These are phyloP conservation scores for Drosophila persimilis DNA, from an alignment of 1,140 invertebrate species.

Conservation along the genomic window DNA sequence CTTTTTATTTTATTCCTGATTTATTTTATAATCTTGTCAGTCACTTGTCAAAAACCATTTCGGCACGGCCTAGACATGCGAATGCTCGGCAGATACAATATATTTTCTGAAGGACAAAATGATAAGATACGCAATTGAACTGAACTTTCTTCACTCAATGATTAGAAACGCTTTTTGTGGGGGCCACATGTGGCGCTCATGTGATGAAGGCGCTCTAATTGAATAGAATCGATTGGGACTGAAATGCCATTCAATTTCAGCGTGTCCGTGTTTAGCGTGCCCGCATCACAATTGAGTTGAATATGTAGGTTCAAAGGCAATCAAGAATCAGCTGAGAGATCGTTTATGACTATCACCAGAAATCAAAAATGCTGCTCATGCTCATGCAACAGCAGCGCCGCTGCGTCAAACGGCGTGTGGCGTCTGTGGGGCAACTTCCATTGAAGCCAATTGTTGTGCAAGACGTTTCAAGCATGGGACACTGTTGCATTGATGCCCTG, in stretches of 20 bases:
- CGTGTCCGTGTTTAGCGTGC: slow-evolving; percentile 7
- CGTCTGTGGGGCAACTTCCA: slow-evolving; percentile 56
- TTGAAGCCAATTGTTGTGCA: slow-evolving; percentile 54
- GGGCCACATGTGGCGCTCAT: slow-evolving; percentile 51
- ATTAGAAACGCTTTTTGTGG: slow-evolving; percentile 43
- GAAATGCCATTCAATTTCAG: slow-evolving; percentile 51
- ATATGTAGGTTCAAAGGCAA: slow-evolving; percentile 1
- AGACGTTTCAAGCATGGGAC: not conserved
- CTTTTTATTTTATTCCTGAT: not conserved
- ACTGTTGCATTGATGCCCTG: not conserved
- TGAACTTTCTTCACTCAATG: slow-evolving; percentile 65
- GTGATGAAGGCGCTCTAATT: slow-evolving; percentile 42
- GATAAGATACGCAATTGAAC: slow-evolving; percentile 77
- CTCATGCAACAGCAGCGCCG: slow-evolving; percentile 3
- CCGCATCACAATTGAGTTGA: slow-evolving; percentile 23
- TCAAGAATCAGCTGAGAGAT: slow-evolving; percentile 37
- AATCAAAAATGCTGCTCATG: slow-evolving; percentile 32
- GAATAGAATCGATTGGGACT: slow-evolving; percentile 31
- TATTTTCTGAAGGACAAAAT: slow-evolving; percentile 68
- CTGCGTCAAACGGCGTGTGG: slow-evolving; percentile 4
- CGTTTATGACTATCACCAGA: slow-evolving; percentile 50
- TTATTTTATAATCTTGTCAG: slow-evolving; percentile 25
- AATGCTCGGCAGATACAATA: slow-evolving; percentile 15
- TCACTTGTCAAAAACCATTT: slow-evolving; percentile 31
- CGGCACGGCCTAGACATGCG: slow-evolving; percentile 6